A percentile compares a stretch with the other conserved stretches of the same genome.
These are phyloP conservation scores for Poecilobothrus nobilitatus DNA, from an alignment of 2,888 invertebrate genomes.

Conservation along the genomic window DNA sequence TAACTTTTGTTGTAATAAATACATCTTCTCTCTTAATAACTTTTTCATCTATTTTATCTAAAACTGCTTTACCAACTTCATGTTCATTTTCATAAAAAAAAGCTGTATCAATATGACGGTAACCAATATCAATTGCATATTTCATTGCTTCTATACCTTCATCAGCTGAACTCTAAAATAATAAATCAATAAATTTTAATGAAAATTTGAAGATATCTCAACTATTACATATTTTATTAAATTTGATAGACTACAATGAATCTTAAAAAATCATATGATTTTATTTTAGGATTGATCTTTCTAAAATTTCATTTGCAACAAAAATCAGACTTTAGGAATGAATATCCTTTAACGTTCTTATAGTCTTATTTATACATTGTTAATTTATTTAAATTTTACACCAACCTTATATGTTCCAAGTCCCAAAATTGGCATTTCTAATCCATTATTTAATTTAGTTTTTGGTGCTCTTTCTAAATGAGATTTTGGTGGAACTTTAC, in stretches of 20 bases:
- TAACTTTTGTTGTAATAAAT: constrained; percentile 52
- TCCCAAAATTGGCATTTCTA: constrained; percentile 52
- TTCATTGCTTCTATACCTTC: constrained; percentile 58
- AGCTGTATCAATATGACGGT: constrained; percentile 60
- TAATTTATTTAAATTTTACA: background rate
- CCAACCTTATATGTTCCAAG: constrained; percentile 56
- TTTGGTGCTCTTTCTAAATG: constrained; percentile 32
- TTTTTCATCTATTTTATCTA: constrained; percentile 54
- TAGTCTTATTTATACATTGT: background rate
- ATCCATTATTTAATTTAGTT: constrained; percentile 50
- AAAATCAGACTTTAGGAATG: too few relatives aligned
- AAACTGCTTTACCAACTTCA: constrained; percentile 58
- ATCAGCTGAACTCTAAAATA: constrained; percentile 54
- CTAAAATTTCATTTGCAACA: too few relatives aligned
- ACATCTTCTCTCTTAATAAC: constrained; percentile 59
- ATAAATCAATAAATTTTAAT: constrained; percentile 15
- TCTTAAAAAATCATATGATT: too few relatives aligned
- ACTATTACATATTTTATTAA: background rate
- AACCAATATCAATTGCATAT: constrained; percentile 64
- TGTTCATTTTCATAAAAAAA: constrained; percentile 59
- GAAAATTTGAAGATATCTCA: background rate
- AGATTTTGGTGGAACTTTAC: background rate
- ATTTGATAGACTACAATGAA: background rate
- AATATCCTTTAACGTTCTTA: background rate
- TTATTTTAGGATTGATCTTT: too few relatives aligned